Conservation (phyloP, 2,888 invertebrate species). For the Epistrophella euchroma region DNA sequence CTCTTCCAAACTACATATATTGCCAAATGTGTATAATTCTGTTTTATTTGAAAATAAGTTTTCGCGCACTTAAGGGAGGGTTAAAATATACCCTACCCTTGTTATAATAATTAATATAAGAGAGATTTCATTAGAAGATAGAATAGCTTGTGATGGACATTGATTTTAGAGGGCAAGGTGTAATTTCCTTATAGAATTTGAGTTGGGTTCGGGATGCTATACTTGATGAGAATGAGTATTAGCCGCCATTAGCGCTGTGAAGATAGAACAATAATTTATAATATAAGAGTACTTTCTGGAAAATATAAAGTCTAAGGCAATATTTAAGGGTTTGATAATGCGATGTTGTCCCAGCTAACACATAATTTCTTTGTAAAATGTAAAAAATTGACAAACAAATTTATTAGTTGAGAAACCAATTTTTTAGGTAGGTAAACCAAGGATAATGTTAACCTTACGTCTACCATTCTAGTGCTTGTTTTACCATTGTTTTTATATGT, state of each 20-base stretch:
- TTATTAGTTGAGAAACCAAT: no score
- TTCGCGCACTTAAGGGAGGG: constrained; percentile 14
- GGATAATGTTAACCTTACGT: no score
- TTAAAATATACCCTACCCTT: constrained; percentile 12
- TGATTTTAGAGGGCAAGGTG: background rate
- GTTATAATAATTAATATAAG: background rate
- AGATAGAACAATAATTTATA: background rate
- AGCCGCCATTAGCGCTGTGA: constrained; percentile 1
- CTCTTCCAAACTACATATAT: background rate
- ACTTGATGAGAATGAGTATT: background rate
- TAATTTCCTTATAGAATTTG: background rate
- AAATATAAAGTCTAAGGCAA: background rate
- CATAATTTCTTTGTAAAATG: no score
- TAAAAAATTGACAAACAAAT: no score
- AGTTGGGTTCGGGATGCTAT: background rate
- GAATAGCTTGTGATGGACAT: constrained; percentile 5
- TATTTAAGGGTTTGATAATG: background rate
- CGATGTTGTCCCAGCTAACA: no score
- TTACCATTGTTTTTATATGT: no score
- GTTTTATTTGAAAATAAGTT: background rate
- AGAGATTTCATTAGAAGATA: constrained; percentile 27
- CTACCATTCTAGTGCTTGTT: no score
- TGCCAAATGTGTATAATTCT: constrained; percentile 2
- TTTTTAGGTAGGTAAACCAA: no score
- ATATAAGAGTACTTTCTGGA: background rate